phyloP scores from a whole-genome alignment of 2,797 vertebrate genomes.

The Decapterus maruadsi region DNA sequence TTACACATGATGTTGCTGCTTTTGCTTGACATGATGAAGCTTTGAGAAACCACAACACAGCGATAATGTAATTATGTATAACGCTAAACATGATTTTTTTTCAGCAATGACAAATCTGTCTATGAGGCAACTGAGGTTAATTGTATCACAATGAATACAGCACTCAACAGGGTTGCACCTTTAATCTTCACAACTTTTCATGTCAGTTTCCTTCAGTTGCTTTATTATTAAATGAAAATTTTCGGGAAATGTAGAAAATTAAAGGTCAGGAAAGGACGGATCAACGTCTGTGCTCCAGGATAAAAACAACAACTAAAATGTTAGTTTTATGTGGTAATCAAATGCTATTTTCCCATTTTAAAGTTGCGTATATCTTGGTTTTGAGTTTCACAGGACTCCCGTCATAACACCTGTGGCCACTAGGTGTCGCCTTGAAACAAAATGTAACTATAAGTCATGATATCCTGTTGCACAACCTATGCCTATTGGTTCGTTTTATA shows the following conservation, averaged over 20 bases:
- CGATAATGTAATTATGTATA: background rate
- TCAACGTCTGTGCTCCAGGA: slow-evolving; percentile 17
- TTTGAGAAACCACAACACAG: background rate
- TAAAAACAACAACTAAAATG: no score
- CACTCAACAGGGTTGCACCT: background rate
- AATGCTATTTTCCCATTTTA: no score
- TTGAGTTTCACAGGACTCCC: no score
- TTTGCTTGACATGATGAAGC: background rate
- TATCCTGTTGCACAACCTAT: no score
- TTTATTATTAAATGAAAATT: no score
- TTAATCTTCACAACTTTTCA: background rate
- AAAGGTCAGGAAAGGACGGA: slow-evolving; percentile 19
- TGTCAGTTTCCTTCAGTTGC: background rate
- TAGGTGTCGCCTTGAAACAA: no score
- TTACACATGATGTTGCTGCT: background rate
- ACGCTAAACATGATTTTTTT: background rate
- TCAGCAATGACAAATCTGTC: background rate
- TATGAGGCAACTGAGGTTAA: background rate
- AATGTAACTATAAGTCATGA: no score
- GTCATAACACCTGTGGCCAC: no score
- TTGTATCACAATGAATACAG: background rate
- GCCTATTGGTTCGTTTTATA: no score
- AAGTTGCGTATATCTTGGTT: no score
- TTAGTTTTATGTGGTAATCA: no score
- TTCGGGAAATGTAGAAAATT: slow-evolving; percentile 17